A percentile compares a stretch with the other conserved stretches of the same genome.
Conservation (phyloP, 92 coral and sea anemone species). For the Metridium senile region DNA sequence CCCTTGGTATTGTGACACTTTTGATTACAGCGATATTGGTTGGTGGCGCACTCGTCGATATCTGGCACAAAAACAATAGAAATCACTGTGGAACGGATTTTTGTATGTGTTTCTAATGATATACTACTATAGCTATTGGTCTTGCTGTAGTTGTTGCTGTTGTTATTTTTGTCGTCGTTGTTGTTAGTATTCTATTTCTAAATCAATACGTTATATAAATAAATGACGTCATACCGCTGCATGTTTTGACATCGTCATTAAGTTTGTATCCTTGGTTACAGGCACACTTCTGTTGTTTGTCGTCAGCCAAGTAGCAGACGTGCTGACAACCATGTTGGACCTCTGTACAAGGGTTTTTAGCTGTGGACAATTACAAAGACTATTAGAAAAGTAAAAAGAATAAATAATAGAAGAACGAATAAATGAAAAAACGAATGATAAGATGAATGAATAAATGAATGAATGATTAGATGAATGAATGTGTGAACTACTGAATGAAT, state of each 20-base stretch:
- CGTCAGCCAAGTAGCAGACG: conserved; percentile 17
- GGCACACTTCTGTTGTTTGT: conserved; percentile 19
- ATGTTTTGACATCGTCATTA: conserved; percentile 31
- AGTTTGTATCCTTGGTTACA: conserved; percentile 51
- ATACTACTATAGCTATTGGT: no score
- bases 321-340: conserved; percentile 14
- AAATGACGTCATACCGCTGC: conserved; percentile 37
- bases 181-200: no score
- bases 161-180: not conserved
- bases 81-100: not conserved
- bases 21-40: conserved; percentile 46
- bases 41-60: conserved; percentile 51
- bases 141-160: no score
- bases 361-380: not conserved
- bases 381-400: not conserved
- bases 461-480: no score
- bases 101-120: no score
- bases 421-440: not conserved
- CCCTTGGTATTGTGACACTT: conserved; percentile 49
- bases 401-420: not conserved
- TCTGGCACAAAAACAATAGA: conserved; percentile 20
- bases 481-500: no score
- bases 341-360: conserved; percentile 22
- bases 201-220: no score
- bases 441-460: no score